Conservation (phyloP, 2,888 invertebrate genomes). For the Noctuana brunneofusca region DNA sequence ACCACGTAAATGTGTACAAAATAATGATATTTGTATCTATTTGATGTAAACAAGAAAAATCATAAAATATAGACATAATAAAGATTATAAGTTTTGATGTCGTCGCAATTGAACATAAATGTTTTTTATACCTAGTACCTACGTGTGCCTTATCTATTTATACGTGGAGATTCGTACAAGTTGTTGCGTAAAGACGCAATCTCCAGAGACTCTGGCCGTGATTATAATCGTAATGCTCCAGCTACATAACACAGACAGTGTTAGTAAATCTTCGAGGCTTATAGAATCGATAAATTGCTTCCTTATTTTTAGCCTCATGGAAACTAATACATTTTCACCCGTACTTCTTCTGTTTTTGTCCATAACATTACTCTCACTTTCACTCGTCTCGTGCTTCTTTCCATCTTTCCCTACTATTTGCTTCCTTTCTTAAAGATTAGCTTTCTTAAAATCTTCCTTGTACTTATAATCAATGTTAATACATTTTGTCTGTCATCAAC, state of each 20-base stretch:
- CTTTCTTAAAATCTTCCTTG: too few species aligned
- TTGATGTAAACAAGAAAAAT: too few species aligned
- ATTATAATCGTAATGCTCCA: constrained; percentile 62
- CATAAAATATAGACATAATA: too few species aligned
- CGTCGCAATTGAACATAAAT: constrained; percentile 12
- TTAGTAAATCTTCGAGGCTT: constrained; percentile 66
- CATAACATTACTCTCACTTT: constrained; percentile 25
- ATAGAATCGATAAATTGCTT: constrained; percentile 71
- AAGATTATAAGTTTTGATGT: too few species aligned
- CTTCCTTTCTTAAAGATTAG: too few species aligned
- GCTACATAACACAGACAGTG: constrained; percentile 55
- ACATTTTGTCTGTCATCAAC: neutral
- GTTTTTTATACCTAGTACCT: too few species aligned
- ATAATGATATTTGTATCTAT: too few species aligned
- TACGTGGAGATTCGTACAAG: constrained; percentile 40
- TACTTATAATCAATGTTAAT: too few species aligned
- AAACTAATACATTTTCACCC: constrained; percentile 59
- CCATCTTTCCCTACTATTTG: neutral
- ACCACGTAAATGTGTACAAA: too few species aligned
- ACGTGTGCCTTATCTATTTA: constrained; percentile 38
- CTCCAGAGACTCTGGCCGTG: constrained; percentile 54
- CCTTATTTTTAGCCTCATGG: constrained; percentile 65
- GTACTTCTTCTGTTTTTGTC: constrained; percentile 28
- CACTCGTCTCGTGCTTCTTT: constrained; percentile 16
- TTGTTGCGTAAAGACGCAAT: constrained; percentile 65